These are phyloP conservation scores for Chloebia gouldiae DNA, from an alignment of 2,113 vertebrate genomes.

Conservation along the genomic window DNA sequence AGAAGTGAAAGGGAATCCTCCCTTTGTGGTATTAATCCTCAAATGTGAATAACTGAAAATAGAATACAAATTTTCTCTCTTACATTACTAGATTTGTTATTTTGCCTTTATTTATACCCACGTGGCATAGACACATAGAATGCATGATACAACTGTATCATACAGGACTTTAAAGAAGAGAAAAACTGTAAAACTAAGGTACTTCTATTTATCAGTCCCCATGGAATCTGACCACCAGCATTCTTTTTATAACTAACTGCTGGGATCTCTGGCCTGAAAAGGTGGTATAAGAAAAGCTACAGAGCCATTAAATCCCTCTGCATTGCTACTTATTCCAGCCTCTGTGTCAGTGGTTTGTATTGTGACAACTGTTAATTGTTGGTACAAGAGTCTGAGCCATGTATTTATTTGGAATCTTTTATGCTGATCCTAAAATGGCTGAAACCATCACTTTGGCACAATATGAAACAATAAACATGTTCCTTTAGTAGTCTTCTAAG, in stretches of 20 bases:
- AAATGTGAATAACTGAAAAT: not conserved
- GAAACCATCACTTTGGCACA: not conserved
- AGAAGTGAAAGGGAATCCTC: not conserved
- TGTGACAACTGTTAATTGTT: not conserved
- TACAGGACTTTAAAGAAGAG: not conserved
- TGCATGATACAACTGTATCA: not conserved
- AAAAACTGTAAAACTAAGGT: not conserved
- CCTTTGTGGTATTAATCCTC: not conserved
- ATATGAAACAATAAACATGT: not conserved
- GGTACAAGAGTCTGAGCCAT: not conserved
- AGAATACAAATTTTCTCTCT: not conserved
- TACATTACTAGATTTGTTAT: not conserved
- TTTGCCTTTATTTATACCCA: not conserved
- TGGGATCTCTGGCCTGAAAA: not conserved
- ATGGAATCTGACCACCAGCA: not conserved
- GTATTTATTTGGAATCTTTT: not conserved
- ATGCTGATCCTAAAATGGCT: not conserved
- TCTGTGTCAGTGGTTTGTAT: not conserved
- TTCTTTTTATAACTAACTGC: not conserved
- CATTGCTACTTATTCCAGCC: not conserved
- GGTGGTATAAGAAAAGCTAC: not conserved
- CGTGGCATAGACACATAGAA: not conserved
- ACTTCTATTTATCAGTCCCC: not conserved
- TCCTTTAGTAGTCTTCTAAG: not conserved
- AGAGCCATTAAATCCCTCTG: not conserved